These are phyloP conservation scores for Trachemys scripta DNA, from an alignment of 2,113 vertebrate genomes.

Conservation along the genomic window DNA sequence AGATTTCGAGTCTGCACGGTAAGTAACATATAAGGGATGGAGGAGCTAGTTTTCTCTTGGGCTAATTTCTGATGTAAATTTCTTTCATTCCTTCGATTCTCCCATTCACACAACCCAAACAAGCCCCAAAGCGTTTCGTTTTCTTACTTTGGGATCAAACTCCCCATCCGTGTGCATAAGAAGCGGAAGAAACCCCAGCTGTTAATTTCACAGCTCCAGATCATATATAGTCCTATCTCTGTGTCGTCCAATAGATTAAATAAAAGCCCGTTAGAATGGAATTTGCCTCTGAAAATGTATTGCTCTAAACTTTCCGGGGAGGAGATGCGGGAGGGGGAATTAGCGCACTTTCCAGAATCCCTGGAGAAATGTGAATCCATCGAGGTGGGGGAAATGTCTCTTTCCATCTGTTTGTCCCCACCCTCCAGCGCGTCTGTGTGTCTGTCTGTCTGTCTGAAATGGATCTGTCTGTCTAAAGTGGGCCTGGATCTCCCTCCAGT, in stretches of 20 bases:
- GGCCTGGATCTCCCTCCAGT: constrained; percentile 77
- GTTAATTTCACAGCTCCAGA: constrained; percentile 24
- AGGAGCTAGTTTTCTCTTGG: neutral
- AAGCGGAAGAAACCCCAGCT: neutral
- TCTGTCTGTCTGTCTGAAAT: constrained; percentile 38
- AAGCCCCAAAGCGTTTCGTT: neutral
- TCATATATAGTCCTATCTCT: neutral
- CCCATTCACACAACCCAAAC: neutral
- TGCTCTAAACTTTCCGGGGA: constrained; percentile 35
- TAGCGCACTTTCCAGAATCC: constrained; percentile 55
- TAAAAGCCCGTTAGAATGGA: constrained; percentile 54
- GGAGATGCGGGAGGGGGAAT: neutral
- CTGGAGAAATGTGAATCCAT: constrained; percentile 56
- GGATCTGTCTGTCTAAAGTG: constrained; percentile 66
- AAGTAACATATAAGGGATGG: neutral
- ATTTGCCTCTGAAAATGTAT: constrained; percentile 62
- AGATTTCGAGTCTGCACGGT: neutral
- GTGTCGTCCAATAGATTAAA: constrained; percentile 38
- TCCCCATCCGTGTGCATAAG: constrained; percentile 1
- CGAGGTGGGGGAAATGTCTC: constrained; percentile 29
- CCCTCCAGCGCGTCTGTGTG: neutral
- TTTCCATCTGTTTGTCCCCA: constrained; percentile 8
- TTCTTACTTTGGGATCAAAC: neutral
- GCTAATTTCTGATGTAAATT: neutral
- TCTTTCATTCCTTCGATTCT: neutral